Evolutionary conservation across 1,140 invertebrate genomes (phyloP).

Genomic region (Popillia japonica): DNA sequence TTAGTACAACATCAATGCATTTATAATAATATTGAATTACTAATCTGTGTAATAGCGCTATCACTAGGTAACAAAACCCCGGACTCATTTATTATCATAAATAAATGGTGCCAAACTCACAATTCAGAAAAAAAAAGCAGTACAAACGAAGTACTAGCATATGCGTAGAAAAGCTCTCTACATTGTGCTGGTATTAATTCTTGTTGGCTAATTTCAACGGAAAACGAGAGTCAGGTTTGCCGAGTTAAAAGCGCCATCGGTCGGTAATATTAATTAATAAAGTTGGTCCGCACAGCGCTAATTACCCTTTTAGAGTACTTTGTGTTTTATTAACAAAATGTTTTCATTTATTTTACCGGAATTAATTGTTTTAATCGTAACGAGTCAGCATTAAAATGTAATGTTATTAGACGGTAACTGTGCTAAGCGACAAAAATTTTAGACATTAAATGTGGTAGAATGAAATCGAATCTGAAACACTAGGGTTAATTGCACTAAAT

Average conservation of each 20-base stretch:
- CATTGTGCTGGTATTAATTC: constrained; percentile 4
- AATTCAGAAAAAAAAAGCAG: neutral
- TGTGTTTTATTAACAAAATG: constrained; percentile 28
- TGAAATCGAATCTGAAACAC: no score
- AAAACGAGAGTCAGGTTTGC: neutral
- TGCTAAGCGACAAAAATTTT: neutral
- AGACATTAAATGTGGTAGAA: neutral
- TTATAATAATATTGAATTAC: no score
- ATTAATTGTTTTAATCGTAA: constrained; percentile 8
- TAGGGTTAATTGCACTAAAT: no score
- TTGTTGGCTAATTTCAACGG: constrained; percentile 17
- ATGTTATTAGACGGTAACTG: neutral
- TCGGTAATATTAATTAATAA: constrained; percentile 31
- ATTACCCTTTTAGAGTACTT: constrained; percentile 3
- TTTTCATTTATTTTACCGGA: constrained; percentile 13
- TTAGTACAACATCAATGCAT: no score
- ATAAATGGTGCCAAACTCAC: neutral
- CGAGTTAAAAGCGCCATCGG: constrained; percentile 13
- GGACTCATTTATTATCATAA: no score
- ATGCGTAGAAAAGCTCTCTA: neutral
- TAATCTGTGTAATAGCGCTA: no score
- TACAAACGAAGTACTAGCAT: neutral
- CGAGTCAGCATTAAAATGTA: neutral
- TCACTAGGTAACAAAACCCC: no score
- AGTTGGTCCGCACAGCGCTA: constrained; percentile 9